Conservation (phyloP, 2,113 vertebrate genomes). For the Phocoena phocoena region DNA sequence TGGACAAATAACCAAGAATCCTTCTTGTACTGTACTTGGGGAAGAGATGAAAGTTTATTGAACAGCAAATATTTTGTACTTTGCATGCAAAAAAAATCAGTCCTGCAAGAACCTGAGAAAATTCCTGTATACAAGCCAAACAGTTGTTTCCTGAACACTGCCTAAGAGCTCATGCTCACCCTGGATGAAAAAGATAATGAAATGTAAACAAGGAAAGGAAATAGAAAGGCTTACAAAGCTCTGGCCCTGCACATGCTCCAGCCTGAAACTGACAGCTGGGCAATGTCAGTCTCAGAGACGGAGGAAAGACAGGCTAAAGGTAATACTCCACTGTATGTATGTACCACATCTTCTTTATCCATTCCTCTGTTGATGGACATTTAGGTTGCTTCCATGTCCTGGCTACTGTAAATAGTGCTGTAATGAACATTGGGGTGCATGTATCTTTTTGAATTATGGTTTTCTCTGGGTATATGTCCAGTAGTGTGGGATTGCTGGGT, state of each 20-base stretch:
- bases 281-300: background rate
- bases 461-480: too few relatives aligned
- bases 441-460: too few relatives aligned
- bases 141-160: conserved; percentile 60
- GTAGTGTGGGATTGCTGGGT: too few relatives aligned
- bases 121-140: conserved; percentile 71
- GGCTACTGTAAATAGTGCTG: too few relatives aligned
- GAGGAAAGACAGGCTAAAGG: background rate
- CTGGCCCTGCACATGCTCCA: background rate
- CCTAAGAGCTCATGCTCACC: conserved; percentile 69
- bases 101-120: conserved; percentile 65
- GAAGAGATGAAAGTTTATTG: background rate
- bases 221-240: conserved; percentile 59
- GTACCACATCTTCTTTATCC: too few relatives aligned
- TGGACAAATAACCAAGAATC: conserved; percentile 19
- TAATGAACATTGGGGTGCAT: too few relatives aligned
- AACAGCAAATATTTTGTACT: background rate
- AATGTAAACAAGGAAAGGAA: conserved; percentile 77
- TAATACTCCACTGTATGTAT: background rate
- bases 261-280: background rate
- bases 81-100: background rate
- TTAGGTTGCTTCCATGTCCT: too few relatives aligned
- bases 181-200: conserved; percentile 71
- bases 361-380: too few relatives aligned
- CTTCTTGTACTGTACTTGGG: accelerated